Evolutionary conservation across 2,888 invertebrate genomes (phyloP).

Genomic region (Blera fallax): DNA sequence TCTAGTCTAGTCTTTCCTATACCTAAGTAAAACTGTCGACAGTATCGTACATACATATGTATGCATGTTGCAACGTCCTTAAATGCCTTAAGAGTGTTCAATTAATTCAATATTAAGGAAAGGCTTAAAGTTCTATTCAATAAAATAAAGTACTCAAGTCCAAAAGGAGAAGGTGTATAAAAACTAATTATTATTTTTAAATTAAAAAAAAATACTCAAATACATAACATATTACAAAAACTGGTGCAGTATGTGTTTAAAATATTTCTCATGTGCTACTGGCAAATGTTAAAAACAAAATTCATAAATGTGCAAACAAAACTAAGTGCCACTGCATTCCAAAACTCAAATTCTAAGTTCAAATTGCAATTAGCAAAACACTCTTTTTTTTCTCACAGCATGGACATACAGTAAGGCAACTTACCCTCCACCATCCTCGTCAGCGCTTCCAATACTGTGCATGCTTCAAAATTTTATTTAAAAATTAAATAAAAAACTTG

Average conservation of each 20-base stretch:
- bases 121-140: neutral
- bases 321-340: conserved; percentile 35
- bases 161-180: neutral
- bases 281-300: neutral
- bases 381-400: conserved; percentile 42
- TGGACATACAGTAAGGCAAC: conserved; percentile 75
- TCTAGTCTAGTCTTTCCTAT: too few relatives aligned
- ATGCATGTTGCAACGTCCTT: too few relatives aligned
- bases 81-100: too few relatives aligned
- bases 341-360: conserved; percentile 11
- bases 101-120: neutral
- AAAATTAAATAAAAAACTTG: conserved; percentile 72
- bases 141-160: neutral
- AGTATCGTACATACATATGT: too few relatives aligned
- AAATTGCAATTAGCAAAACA: conserved; percentile 54
- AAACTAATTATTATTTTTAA: neutral
- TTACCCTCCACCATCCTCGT: conserved; percentile 83
- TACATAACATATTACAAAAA: neutral
- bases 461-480: conserved; percentile 80
- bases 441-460: conserved; percentile 83
- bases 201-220: neutral
- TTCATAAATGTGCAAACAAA: conserved; percentile 32
- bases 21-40: neutral
- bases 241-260: neutral
- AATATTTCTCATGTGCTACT: neutral